Evolutionary conservation across 2,113 vertebrate species (phyloP).

Genomic region (Saguinus imperator): DNA sequence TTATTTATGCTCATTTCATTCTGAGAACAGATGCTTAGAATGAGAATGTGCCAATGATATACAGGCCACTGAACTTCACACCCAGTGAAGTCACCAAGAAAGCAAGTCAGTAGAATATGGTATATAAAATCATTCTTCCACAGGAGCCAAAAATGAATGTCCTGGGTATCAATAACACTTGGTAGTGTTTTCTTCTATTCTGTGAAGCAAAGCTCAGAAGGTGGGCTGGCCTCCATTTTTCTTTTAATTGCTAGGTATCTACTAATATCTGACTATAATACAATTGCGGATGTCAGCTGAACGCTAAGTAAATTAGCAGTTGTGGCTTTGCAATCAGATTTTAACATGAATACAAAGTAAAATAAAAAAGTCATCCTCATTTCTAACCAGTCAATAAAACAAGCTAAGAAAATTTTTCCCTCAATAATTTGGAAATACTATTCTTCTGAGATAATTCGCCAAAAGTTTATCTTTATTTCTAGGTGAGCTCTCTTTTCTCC

Average conservation of each 20-base stretch:
- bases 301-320: constrained; percentile 31
- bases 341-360: not conserved
- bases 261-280: constrained; percentile 5
- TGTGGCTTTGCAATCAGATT: not conserved
- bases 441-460: not conserved
- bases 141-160: not conserved
- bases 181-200: not conserved
- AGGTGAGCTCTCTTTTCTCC: not conserved
- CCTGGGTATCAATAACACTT: not conserved
- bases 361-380: not conserved
- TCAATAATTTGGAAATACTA: not conserved
- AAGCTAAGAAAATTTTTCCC: constrained; percentile 1
- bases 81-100: not conserved
- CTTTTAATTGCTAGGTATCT: constrained; percentile 10
- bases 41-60: not conserved
- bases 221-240: not conserved
- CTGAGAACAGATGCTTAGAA: constrained; percentile 48
- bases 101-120: not conserved
- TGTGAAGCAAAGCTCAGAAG: constrained; percentile 19
- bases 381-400: not conserved
- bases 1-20: constrained; percentile 46
- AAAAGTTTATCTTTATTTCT: not conserved
- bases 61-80: constrained; percentile 20
- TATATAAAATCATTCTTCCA: constrained; percentile 10
- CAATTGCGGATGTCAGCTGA: not conserved